A percentile compares a stretch with the other conserved stretches of the same genome.
Evolutionary conservation across 2,797 vertebrate species (phyloP).

Genomic region (Smutsia gigantea): DNA sequence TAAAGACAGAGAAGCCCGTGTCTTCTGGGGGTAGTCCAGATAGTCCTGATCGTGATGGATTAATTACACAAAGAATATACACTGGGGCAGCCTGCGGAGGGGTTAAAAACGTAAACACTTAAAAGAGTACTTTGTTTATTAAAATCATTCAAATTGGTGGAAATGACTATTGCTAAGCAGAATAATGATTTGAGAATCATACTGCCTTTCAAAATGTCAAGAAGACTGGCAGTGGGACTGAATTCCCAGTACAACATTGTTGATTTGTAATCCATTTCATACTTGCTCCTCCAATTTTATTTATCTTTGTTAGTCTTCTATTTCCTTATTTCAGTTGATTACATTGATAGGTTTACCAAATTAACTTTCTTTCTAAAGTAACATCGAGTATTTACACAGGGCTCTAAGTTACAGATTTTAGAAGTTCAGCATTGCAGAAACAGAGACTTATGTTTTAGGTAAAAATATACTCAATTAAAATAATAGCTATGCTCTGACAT

Average conservation of each 20-base stretch:
- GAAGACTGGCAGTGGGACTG: not conserved
- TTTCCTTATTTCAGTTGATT: constrained; percentile 23
- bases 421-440: constrained; percentile 9
- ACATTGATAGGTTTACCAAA: not conserved
- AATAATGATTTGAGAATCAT: not conserved
- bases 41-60: not conserved
- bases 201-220: constrained; percentile 22
- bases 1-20: not conserved
- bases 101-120: not conserved
- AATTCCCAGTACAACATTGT: not conserved
- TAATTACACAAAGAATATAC: constrained; percentile 34
- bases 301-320: constrained; percentile 18
- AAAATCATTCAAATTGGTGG: not conserved
- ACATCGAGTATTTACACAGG: not conserved
- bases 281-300: not conserved
- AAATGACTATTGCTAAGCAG: not conserved
- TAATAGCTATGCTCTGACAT: not conserved
- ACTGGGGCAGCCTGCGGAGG: not conserved
- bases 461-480: not conserved
- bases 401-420: constrained; percentile 8
- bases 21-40: not conserved
- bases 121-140: constrained; percentile 30
- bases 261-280: not conserved
- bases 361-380: constrained; percentile 53
- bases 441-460: constrained; percentile 2